Evolutionary conservation across 2,113 vertebrate genomes (phyloP), one percentile per base, ranked within the genome.

Genomic region (Canis aureus): DNA sequence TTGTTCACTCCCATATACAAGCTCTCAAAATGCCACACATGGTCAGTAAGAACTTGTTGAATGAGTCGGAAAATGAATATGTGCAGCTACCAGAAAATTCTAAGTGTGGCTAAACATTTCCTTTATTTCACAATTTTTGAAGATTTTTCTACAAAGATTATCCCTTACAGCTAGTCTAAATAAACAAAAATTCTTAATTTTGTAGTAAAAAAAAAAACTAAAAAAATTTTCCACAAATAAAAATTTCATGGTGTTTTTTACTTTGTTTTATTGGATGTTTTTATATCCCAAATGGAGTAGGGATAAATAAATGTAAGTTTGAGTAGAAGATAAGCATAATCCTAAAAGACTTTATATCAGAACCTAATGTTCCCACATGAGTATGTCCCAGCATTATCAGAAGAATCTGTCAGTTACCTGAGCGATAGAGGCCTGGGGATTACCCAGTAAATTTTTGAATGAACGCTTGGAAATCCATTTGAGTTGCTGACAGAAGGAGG

Each of bases 391-490:
- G 7, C 49, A 71, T n/a, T 73, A n/a, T 83, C 5, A 5, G 3
- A 73, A 60, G 29, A 4, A 27, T 0, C 32, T 74, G 53, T 1
- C 64, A 2, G 0, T 98, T 98, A 99, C 99, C 99, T 99, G 99
- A 74, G 99, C 99, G n/a, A 99, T 16, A 16, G 99, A 99, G 25
- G 99, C 99, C 98, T 99, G 99, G 5, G 99, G 99, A 94, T 99
- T 99, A 59, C 99, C 98, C 85, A 99, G 1, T 11, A 99, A 98
- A 94, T 99, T 99, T 96, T 98, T 99, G 93, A 99, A 99, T 0
- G 99, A 99, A 64, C 99, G 99, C 89, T 87, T 99, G 25, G 99
- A 98, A 93, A 99, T 99, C 99, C 99, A 99, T 87, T 96, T 99
- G 98, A 99, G 99, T 98, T 99, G 99, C 27, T 99, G 99, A 22